These are phyloP conservation scores for Musca domestica DNA, from an alignment of 1,140 invertebrate genomes.

Conservation along the genomic window DNA sequence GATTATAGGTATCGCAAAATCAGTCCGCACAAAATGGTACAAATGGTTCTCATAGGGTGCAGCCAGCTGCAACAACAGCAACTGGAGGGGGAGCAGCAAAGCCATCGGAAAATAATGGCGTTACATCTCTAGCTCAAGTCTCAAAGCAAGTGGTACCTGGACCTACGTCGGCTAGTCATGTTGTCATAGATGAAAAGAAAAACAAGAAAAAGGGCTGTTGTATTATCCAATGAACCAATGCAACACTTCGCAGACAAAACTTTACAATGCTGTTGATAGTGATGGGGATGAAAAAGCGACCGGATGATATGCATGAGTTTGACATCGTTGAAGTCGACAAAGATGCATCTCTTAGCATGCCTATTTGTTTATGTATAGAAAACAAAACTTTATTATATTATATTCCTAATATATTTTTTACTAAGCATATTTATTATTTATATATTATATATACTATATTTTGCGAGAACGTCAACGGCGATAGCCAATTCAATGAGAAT, in stretches of 20 bases:
- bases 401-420: conserved; percentile 18
- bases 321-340: not conserved
- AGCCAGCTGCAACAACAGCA: conserved; percentile 13
- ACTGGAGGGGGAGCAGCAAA: conserved; percentile 24
- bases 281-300: not conserved
- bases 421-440: conserved; percentile 22
- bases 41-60: conserved; percentile 36
- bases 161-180: conserved; percentile 53
- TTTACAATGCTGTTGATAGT: conserved; percentile 2
- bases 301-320: conserved; percentile 4
- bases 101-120: conserved; percentile 38
- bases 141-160: conserved; percentile 53
- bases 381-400: conserved; percentile 9
- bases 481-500: not conserved
- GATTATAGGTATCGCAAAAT: conserved; percentile 46
- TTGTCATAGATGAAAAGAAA: conserved; percentile 54
- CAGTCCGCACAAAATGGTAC: conserved; percentile 53
- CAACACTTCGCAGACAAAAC: not conserved
- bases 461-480: not conserved
- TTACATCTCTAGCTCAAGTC: conserved; percentile 48
- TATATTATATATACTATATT: conserved; percentile 7
- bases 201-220: conserved; percentile 53
- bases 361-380: conserved; percentile 20
- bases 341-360: conserved; percentile 7
- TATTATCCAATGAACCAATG: conserved; percentile 45